phyloP scores from a whole-genome alignment of 1,140 invertebrate species.

The Macrobrachium nipponense region DNA sequence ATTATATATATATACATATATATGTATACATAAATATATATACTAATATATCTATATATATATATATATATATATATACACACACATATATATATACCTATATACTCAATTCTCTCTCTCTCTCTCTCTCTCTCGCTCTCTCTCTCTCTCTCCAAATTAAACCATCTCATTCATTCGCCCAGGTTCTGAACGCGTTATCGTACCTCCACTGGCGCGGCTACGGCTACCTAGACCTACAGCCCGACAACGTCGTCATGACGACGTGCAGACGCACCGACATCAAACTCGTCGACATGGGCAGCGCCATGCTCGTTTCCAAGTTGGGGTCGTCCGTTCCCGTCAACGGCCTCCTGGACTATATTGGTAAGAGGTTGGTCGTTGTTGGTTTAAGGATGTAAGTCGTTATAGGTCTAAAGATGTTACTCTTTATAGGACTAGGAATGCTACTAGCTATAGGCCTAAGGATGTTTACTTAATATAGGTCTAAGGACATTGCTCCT shows the following conservation, averaged over 20 bases:
- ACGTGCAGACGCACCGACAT: slow-evolving; percentile 83
- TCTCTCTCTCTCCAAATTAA: slow-evolving; percentile 12
- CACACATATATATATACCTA: too few relatives aligned
- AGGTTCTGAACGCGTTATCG: slow-evolving; percentile 87
- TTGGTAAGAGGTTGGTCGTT: slow-evolving; percentile 71
- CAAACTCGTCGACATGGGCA: slow-evolving; percentile 93
- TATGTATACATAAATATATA: not conserved
- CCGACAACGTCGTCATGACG: slow-evolving; percentile 96
- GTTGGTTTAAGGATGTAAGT: not conserved
- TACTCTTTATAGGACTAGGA: too few relatives aligned
- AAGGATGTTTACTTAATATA: too few relatives aligned
- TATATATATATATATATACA: not conserved
- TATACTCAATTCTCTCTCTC: slow-evolving; percentile 19
- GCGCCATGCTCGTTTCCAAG: slow-evolving; percentile 83
- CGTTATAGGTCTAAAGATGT: not conserved
- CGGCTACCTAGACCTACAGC: slow-evolving; percentile 93
- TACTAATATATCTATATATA: too few relatives aligned
- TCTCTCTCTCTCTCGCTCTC: slow-evolving; percentile 34
- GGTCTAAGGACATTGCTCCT: too few relatives aligned
- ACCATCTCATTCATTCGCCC: slow-evolving; percentile 1
- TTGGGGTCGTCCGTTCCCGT: slow-evolving; percentile 78
- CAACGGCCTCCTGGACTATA: slow-evolving; percentile 79
- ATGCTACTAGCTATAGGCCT: too few relatives aligned
- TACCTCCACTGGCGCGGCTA: slow-evolving; percentile 94
- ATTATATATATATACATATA: too few relatives aligned